phyloP scores from a whole-genome alignment of 2,113 vertebrate genomes.

The Nesogale talazaci region DNA sequence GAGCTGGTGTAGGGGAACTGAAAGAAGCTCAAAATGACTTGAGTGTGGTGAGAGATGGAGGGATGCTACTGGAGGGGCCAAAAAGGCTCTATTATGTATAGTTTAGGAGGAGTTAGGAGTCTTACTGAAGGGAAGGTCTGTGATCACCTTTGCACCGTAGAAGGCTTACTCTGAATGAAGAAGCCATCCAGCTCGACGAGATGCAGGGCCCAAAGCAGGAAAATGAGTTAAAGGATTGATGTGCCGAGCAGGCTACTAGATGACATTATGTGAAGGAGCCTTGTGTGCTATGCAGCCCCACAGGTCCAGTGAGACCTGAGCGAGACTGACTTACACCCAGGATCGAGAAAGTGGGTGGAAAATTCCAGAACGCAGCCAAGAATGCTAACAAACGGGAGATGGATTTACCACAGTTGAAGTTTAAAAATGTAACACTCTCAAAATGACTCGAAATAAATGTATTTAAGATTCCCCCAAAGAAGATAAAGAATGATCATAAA shows the following conservation, averaged over 20 bases:
- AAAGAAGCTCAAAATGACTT: background rate
- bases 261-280: background rate
- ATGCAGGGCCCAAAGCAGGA: background rate
- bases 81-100: background rate
- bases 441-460: slow-evolving; percentile 44
- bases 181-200: background rate
- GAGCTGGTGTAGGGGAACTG: background rate
- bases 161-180: background rate
- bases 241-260: background rate
- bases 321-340: background rate
- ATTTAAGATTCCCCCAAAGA: background rate
- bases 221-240: background rate
- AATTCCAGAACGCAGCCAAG: slow-evolving; percentile 4
- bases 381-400: slow-evolving; percentile 35
- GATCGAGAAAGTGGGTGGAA: slow-evolving; percentile 44
- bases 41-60: background rate
- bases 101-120: background rate
- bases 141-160: background rate
- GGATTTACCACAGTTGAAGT: slow-evolving; percentile 29
- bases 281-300: background rate
- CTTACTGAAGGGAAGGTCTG: background rate
- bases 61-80: background rate
- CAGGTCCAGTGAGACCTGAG: background rate
- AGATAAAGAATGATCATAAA: slow-evolving; percentile 3
- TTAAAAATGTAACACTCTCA: slow-evolving; percentile 20